phyloP scores from a whole-genome alignment of 2,888 invertebrate species.

The Andrena fulva region DNA sequence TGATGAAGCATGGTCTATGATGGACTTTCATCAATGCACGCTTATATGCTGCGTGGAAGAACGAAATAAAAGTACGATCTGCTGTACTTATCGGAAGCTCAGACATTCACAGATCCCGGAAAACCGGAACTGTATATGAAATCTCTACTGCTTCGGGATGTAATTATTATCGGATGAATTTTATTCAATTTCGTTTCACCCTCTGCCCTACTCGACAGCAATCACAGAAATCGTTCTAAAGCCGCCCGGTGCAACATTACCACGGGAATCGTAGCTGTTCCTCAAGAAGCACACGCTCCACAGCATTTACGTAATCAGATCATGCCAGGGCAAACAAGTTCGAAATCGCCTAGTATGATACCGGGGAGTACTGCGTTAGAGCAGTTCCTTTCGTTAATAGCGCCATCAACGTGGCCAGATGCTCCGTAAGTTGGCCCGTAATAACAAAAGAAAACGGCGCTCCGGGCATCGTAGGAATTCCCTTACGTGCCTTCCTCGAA shows the following conservation, averaged over 20 bases:
- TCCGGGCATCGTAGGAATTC: conserved; percentile 54
- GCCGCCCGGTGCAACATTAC: background rate
- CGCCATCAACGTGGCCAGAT: conserved; percentile 51
- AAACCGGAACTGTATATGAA: no score
- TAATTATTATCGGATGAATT: no score
- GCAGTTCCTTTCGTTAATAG: conserved; percentile 60
- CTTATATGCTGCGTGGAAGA: no score
- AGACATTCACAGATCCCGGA: no score
- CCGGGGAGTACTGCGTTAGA: conserved; percentile 31
- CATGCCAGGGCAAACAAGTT: conserved; percentile 28
- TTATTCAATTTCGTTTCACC: no score
- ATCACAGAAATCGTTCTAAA: conserved; percentile 6
- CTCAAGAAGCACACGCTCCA: conserved; percentile 23
- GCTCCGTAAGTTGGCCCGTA: conserved; percentile 40
- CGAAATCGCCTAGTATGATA: conserved; percentile 27
- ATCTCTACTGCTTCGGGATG: no score
- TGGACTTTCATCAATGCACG: no score
- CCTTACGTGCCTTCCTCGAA: conserved; percentile 43
- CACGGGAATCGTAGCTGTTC: conserved; percentile 18
- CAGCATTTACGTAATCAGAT: conserved; percentile 49
- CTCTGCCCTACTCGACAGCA: background rate
- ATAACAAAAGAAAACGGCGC: conserved; percentile 54
- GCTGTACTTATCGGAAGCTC: no score
- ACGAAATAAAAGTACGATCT: no score
- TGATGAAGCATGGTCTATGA: background rate